Conservation (phyloP, 2,888 invertebrate genomes). For the Heteromyza rotundicornis region DNA sequence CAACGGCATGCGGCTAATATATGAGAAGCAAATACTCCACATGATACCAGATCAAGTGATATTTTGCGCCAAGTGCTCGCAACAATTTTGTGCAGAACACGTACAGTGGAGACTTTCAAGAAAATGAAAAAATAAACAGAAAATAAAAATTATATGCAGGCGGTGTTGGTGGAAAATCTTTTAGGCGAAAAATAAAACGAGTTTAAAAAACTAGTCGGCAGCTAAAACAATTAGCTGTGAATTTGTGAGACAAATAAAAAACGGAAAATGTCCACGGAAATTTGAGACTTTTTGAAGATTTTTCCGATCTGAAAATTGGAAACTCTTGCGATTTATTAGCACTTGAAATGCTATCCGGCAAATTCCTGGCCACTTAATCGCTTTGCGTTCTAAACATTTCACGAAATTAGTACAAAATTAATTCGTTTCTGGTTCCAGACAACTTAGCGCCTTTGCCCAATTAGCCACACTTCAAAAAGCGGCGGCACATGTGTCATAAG, state of each 20-base stretch:
- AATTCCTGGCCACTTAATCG: not conserved
- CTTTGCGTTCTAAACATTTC: too few species aligned
- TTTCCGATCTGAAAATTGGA: too few species aligned
- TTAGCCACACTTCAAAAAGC: conserved; percentile 45
- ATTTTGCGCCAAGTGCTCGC: conserved; percentile 12
- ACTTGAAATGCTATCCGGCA: too few species aligned
- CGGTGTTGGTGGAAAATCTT: too few species aligned
- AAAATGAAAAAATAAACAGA: not conserved
- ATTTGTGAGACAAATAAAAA: conserved; percentile 55
- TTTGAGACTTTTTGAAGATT: too few species aligned
- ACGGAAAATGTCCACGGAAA: too few species aligned
- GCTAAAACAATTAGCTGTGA: conserved; percentile 52
- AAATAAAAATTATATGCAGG: not conserved
- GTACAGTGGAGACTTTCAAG: conserved; percentile 7
- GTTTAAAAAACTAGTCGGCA: conserved; percentile 20
- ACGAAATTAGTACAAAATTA: too few species aligned
- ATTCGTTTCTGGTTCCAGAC: conserved; percentile 23
- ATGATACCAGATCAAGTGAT: conserved; percentile 24
- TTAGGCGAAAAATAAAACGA: not conserved
- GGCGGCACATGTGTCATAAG: conserved; percentile 27
- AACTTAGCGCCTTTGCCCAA: conserved; percentile 25
- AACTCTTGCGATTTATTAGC: too few species aligned
- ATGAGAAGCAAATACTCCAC: not conserved
- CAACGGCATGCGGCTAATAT: conserved; percentile 29
- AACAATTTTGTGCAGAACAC: not conserved